phyloP scores from a whole-genome alignment of 1,140 invertebrate genomes.

The Babylonia areolata region DNA sequence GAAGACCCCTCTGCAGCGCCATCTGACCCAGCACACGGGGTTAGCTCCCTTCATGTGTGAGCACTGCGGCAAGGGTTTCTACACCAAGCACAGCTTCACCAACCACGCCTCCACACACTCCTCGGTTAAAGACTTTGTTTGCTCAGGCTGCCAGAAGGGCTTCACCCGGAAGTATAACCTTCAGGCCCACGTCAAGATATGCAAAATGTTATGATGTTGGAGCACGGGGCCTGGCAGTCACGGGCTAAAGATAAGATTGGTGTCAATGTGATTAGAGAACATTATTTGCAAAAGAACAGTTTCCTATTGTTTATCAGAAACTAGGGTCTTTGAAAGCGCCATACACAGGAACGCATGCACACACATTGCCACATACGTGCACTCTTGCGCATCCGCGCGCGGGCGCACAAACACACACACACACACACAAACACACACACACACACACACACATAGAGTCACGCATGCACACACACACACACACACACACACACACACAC shows the following conservation, averaged over 20 bases:
- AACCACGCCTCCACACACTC: constrained; percentile 32
- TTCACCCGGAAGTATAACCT: constrained; percentile 36
- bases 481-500: background rate
- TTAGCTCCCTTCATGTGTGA: constrained; percentile 36
- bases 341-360: background rate
- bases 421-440: background rate
- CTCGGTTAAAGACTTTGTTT: constrained; percentile 24
- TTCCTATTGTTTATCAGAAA: too few relatives aligned
- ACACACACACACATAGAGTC: background rate
- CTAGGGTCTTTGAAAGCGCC: too few relatives aligned
- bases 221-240: too few relatives aligned
- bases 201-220: constrained; percentile 30
- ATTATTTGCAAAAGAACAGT: too few relatives aligned
- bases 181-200: constrained; percentile 29
- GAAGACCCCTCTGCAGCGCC: constrained; percentile 34
- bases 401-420: background rate
- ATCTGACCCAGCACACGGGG: constrained; percentile 29
- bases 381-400: background rate
- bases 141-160: constrained; percentile 29
- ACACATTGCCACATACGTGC: background rate
- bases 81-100: constrained; percentile 35
- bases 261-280: too few relatives aligned
- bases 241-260: too few relatives aligned
- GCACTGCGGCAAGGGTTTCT: constrained; percentile 34
- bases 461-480: background rate